A percentile compares a stretch with the other conserved stretches of the same genome.
Evolutionary conservation across 2,797 vertebrate species (phyloP).

Genomic region (Propithecus deckenii): DNA sequence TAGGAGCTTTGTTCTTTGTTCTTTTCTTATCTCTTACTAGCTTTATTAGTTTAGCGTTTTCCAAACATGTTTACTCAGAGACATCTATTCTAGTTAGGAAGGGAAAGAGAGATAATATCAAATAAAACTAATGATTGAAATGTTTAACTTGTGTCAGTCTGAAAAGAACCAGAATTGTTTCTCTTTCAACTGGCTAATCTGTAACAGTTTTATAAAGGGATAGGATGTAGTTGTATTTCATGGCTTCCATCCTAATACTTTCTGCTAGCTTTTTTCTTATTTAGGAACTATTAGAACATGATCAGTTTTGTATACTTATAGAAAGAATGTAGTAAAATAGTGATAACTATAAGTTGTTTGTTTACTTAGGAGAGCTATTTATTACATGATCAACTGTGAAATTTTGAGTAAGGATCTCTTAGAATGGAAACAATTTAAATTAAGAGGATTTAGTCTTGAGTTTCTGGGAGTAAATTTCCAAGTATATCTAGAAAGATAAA

Average conservation of each 20-base stretch:
- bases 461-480: conserved; percentile 21
- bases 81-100: not conserved
- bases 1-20: not conserved
- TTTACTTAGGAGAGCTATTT: not conserved
- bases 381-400: not conserved
- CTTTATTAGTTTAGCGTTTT: conserved; percentile 1
- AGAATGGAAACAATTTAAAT: not conserved
- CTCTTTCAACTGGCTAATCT: not conserved
- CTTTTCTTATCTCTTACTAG: not conserved
- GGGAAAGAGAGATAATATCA: not conserved
- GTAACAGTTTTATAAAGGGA: not conserved
- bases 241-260: not conserved
- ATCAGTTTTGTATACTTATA: not conserved
- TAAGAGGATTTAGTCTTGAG: conserved; percentile 1
- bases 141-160: not conserved
- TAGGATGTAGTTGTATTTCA: not conserved
- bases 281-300: not conserved
- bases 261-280: not conserved
- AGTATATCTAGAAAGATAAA: conserved; percentile 29
- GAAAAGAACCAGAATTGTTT: not conserved
- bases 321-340: not conserved
- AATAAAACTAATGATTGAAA: not conserved
- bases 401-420: not conserved
- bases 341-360: not conserved
- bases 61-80: not conserved